Evolutionary conservation across 2,113 vertebrate species (phyloP).

Genomic region (Misgurnus mizolepis): DNA sequence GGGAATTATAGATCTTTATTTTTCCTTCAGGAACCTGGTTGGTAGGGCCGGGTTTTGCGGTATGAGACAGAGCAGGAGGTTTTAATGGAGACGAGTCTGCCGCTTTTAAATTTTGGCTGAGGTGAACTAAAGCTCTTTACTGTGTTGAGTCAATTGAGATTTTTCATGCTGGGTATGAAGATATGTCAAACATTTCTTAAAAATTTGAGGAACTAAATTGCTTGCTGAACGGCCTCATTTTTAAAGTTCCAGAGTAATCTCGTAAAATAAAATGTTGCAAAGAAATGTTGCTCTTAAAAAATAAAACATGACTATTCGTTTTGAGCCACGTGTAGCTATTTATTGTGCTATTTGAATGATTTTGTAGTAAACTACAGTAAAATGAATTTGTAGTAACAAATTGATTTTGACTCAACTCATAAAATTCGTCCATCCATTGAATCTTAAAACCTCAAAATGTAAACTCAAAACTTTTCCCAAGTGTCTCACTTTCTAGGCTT

Average conservation of each 20-base stretch:
- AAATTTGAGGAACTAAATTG: too few relatives aligned
- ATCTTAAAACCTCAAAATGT: constrained; percentile 6
- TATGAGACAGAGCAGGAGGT: constrained; percentile 29
- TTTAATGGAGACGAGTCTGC: background rate
- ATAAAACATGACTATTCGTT: background rate
- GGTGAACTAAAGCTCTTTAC: too few relatives aligned
- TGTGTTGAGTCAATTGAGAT: too few relatives aligned
- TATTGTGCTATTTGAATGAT: background rate
- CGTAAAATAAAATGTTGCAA: too few relatives aligned
- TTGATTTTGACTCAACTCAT: background rate
- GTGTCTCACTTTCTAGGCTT: background rate
- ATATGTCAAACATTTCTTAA: too few relatives aligned
- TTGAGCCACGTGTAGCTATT: background rate
- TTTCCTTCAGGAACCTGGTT: constrained; percentile 39
- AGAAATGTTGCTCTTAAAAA: background rate
- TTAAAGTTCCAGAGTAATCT: too few relatives aligned
- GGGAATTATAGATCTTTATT: constrained; percentile 37
- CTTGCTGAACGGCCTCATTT: too few relatives aligned
- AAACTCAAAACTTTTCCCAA: background rate
- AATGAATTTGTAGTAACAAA: background rate
- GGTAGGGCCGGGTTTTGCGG: constrained; percentile 8
- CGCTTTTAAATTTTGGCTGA: background rate
- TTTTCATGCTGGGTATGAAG: too few relatives aligned
- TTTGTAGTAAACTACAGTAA: background rate
- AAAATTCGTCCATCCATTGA: background rate